Evolutionary conservation across 2,797 vertebrate genomes (phyloP).

Genomic region (Miichthys miiuy): DNA sequence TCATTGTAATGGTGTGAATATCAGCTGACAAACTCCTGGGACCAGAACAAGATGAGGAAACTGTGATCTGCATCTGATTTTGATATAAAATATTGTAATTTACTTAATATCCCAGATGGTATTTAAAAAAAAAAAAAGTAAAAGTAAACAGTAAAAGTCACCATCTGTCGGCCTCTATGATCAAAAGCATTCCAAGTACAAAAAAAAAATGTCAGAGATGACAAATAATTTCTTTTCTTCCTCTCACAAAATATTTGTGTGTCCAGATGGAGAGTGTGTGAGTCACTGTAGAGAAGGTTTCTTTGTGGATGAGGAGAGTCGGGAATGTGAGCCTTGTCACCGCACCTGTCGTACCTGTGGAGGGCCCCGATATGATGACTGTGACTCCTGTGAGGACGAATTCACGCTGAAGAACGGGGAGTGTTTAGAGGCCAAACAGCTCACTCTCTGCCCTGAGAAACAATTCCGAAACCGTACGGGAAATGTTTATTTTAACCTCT

Average conservation of each 20-base stretch:
- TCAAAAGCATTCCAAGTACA: not conserved
- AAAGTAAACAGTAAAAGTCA: not conserved
- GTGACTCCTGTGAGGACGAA: conserved; percentile 83
- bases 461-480: conserved; percentile 75
- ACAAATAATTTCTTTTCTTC: not conserved
- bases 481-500: not conserved
- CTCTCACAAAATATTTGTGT: conserved; percentile 27
- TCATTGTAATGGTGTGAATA: not conserved
- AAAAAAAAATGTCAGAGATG: not conserved
- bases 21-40: not conserved
- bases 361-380: conserved; percentile 84
- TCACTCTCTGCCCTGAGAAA: conserved; percentile 48
- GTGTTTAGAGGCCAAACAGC: conserved; percentile 71
- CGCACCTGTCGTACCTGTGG: conserved; percentile 85
- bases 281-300: conserved; percentile 86
- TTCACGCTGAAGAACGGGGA: conserved; percentile 73
- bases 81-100: conserved; percentile 7
- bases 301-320: conserved; percentile 82
- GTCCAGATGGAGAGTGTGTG: conserved; percentile 88
- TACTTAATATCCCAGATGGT: not conserved
- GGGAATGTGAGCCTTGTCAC: conserved; percentile 89
- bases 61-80: not conserved
- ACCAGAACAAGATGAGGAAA: not conserved
- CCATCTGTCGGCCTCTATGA: not conserved
- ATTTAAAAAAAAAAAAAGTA: too few species aligned